Base-by-base conservation (phyloP, 2,797 vertebrate genomes). In the Argyrosomus regius region DNA sequence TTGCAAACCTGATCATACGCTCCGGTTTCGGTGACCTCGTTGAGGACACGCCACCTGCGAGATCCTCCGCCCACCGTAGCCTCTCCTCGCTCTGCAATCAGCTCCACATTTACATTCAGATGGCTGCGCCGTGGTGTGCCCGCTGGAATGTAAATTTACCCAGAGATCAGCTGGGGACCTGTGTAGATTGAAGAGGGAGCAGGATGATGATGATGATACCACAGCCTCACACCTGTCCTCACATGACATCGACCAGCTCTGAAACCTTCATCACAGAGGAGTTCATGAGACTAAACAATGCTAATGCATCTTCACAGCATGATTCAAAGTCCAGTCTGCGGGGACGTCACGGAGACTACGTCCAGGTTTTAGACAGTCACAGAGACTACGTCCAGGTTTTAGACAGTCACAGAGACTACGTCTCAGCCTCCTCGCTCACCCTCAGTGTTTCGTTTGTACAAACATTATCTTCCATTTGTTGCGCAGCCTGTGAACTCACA, bases 81-180 rank as follows among this genome's bases (percentile, higher is more conserved):
- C 56, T 50, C 59, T 14, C 46, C 45, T 53, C 61, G 8, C 68
- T 67, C 66, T 67, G 72, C 73, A 73, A 72, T 78, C 75, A 69
- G 70, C 79, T 53, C 53, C 4, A 62, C 77, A 88, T 89, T 85
- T 75, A 88, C 84, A 89, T 89, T 80, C 87, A 75, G 77, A 75
- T 3, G 69, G 53, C 35, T 10, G 68, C 43, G 3, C 41, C 0
- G 6, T 17, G 52, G 59, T 22, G n/a, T 22, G 50, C 14, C 48
- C 10, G n/a, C 49, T 6, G 62, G 62, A 73, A 83, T 86, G 81
- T 62, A 75, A 81, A 85, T 88, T 16, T 64, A 60, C 56, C 63
- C 77, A 46, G 81, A 75, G 77, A 67, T 83, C 69, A 84, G 46
- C 68, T 17, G 64, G 80, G 77, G 84, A 81, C 69, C 49, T 0